Base-by-base conservation (phyloP, 1,140 invertebrate species). In the Palaemon carinicauda region DNA sequence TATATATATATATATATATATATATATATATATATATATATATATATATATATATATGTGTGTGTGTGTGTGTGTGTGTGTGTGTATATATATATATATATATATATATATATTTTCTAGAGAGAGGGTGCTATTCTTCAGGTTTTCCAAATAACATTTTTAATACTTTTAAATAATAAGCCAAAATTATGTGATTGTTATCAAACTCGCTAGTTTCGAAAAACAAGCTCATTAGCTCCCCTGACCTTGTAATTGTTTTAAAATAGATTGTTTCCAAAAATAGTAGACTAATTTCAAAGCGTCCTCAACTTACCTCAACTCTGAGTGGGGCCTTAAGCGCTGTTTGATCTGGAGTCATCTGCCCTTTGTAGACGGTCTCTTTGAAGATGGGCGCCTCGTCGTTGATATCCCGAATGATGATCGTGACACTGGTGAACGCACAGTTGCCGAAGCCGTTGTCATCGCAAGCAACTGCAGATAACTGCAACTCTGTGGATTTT, bases 331-430 rank as follows among this genome's bases (percentile, higher is more conserved):
- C 89, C 54, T 88, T 90, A 29, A 91, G 90, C n/a, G 80, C 89
- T 51, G 92, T 94, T 80, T 95, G 92, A 90, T 96, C 95, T 9
- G 94, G 91, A 75, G 95, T 94, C 50, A 98, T 91, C 78, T 95
- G 94, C 89, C 97, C 97, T 90, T 97, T 95, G 90, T 97, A 98
- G 1, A 94, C 91, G 12, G 94, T 92, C 90, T 95, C 95, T 82
- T 96, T 94, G 90, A 98, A 98, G 78, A 94, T 92, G 21, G 97
- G 97, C 69, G 94, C 93, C 91, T 98, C 95, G 91, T 98, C 97
- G 91, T 98, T 98, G 21, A 97, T 94, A 91, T 97, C 96, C 84
- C 96, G 91, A 71, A 97, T 92, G 91, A 94, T 94, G 88, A 97
- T 94, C 80, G 95, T 93, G 69, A 97, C 93, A 82, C 94, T 93